Conservation (phyloP, 2,113 vertebrate genomes). For the Triplophysa rosa region DNA sequence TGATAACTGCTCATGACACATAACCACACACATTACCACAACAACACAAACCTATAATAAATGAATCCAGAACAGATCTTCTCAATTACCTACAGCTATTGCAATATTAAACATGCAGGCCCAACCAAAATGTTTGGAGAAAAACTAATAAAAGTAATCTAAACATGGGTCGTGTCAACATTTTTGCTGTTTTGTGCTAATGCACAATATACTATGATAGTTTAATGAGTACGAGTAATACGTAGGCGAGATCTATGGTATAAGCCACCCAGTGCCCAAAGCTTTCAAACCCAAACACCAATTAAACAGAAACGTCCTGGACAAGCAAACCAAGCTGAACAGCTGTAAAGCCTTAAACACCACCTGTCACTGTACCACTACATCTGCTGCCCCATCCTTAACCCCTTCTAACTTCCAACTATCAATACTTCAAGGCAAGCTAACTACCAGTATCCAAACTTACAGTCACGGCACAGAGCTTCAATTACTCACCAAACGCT, state of each 20-base stretch:
- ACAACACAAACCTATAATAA: background rate
- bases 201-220: background rate
- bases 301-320: slow-evolving; percentile 2
- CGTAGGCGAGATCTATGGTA: background rate
- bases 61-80: background rate
- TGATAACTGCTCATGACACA: too few relatives aligned
- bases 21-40: background rate
- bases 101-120: background rate
- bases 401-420: slow-evolving; percentile 8
- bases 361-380: slow-evolving; percentile 50
- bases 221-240: background rate
- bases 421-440: slow-evolving; percentile 23
- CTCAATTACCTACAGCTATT: background rate
- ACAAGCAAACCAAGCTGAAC: slow-evolving; percentile 26
- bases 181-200: background rate
- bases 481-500: slow-evolving; percentile 34
- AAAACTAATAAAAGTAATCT: background rate
- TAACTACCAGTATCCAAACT: slow-evolving; percentile 17
- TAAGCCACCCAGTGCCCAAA: background rate
- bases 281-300: slow-evolving; percentile 18
- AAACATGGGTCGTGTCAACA: background rate
- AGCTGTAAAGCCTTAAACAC: slow-evolving; percentile 24
- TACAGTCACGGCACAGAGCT: slow-evolving; percentile 12
- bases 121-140: too few relatives aligned
- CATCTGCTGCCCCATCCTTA: slow-evolving; percentile 13